A percentile compares a stretch with the other conserved stretches of the same genome.
phyloP scores from a whole-genome alignment of 2,888 invertebrate species.

The Anaspis maculata region DNA sequence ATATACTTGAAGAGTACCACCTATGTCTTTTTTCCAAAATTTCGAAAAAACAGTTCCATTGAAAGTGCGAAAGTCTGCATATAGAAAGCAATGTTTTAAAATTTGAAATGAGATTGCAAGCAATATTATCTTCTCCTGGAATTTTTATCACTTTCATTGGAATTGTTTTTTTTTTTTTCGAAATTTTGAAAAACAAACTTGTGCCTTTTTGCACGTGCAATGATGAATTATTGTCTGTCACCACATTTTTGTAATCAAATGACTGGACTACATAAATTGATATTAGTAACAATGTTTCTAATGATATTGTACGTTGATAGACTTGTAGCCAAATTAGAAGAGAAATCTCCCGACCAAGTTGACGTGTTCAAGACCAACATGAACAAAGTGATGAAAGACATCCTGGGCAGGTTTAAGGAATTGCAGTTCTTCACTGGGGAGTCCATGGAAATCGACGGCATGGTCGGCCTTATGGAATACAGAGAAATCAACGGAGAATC shows the following conservation, averaged over 20 bases:
- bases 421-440: slow-evolving; percentile 89
- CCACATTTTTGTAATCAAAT: too few species aligned
- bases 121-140: too few species aligned
- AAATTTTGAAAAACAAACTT: neutral
- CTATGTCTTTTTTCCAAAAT: too few species aligned
- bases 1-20: too few species aligned
- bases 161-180: neutral
- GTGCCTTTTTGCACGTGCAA: neutral
- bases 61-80: too few species aligned
- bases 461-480: slow-evolving; percentile 91
- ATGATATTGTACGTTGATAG: slow-evolving; percentile 38
- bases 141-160: too few species aligned
- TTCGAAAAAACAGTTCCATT: too few species aligned
- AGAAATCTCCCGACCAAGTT: slow-evolving; percentile 74
- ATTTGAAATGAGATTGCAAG: too few species aligned
- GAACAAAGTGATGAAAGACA: slow-evolving; percentile 89
- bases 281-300: too few species aligned
- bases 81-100: too few species aligned
- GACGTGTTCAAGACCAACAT: slow-evolving; percentile 84
- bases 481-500: slow-evolving; percentile 77
- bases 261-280: too few species aligned
- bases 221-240: neutral
- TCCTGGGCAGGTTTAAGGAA: slow-evolving; percentile 84
- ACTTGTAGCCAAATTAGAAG: slow-evolving; percentile 73
- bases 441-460: slow-evolving; percentile 88